Evolutionary conservation across 2,888 invertebrate genomes (phyloP).

Genomic region (Epinotia ramella): DNA sequence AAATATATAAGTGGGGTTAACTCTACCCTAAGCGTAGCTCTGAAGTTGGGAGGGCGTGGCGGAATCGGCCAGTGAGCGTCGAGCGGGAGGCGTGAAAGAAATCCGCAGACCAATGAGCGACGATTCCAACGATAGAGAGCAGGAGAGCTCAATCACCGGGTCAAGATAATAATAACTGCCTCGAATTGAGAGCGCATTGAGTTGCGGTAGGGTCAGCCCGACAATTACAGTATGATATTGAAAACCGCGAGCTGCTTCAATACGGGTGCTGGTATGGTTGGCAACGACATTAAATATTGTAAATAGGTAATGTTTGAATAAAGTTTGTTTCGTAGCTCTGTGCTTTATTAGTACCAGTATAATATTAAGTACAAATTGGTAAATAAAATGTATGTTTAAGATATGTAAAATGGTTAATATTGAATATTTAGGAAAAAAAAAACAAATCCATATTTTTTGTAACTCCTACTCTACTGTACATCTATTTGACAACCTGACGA

Average conservation of each 20-base stretch:
- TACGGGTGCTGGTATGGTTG: slow-evolving; percentile 56
- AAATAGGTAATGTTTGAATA: not conserved
- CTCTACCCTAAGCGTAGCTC: slow-evolving; percentile 80
- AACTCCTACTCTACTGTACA: no score
- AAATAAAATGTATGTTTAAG: not conserved
- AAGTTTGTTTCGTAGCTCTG: not conserved
- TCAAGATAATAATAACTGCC: slow-evolving; percentile 84
- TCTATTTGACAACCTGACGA: no score
- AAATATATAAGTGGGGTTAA: slow-evolving; percentile 83
- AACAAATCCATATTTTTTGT: not conserved
- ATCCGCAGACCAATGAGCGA: slow-evolving; percentile 69
- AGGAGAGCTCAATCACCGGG: slow-evolving; percentile 84
- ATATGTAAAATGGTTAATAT: no score
- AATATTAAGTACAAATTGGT: not conserved
- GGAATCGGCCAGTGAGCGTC: slow-evolving; percentile 68
- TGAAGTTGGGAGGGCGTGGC: slow-evolving; percentile 75
- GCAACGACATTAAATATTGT: slow-evolving; percentile 46
- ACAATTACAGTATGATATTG: slow-evolving; percentile 75
- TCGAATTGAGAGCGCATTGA: slow-evolving; percentile 84
- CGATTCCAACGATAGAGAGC: slow-evolving; percentile 69
- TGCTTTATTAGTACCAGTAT: not conserved
- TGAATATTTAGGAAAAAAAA: not conserved
- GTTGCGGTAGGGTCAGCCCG: slow-evolving; percentile 81
- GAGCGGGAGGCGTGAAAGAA: slow-evolving; percentile 74
- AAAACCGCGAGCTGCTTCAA: slow-evolving; percentile 60